Base-by-base conservation (phyloP, 2,797 vertebrate species). In the Diplodus sargus region DNA sequence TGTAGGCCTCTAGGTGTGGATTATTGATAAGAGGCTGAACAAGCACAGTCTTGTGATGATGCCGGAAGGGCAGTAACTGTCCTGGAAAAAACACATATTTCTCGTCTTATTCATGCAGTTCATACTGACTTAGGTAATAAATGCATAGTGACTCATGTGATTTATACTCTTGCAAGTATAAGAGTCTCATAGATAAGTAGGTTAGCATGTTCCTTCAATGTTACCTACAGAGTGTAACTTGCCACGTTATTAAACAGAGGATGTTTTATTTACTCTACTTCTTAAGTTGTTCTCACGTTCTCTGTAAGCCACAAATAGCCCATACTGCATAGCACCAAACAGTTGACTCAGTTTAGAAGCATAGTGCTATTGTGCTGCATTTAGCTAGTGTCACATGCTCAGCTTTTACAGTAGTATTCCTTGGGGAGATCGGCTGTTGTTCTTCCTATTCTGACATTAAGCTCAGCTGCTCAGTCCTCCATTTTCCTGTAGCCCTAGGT, bases 21-120 rank as follows among this genome's bases (percentile, higher is more conserved):
- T 80, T 22, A 77, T 70, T 80, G 65, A 82, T 81, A 57, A 81
- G 30, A 56, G 22, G n/a, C 69, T 72, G 57, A 74, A 81, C 73
- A 76, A 78, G 76, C 54, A 65, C 34, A 68, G 58, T 70, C 61
- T 45, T 85, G 72, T 48, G 49, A 66, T 78, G 47, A 30, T 48
- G 42, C 56, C 74, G 57, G 15, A 79, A 65, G 10, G 43, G 48
- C 72, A 79, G 53, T 67, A 49, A 69, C 13, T 72, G 43, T 62
- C 51, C 54, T 9, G 62, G 47, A 30, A 64, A 34, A 66, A 63
- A 34, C 12, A 48, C 76, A 77, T 73, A 79, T 15, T 81, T 83
- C 73, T 58, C 45, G 47, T 63, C 47, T 76, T 76, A 70, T 49
- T 88, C 75, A 86, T 76, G 23, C 49, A 20, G 20, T 57, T 84